A percentile compares a stretch with the other conserved stretches of the same genome.
Evolutionary conservation across 2,888 invertebrate genomes (phyloP).

Genomic region (Netelia virgata): DNA sequence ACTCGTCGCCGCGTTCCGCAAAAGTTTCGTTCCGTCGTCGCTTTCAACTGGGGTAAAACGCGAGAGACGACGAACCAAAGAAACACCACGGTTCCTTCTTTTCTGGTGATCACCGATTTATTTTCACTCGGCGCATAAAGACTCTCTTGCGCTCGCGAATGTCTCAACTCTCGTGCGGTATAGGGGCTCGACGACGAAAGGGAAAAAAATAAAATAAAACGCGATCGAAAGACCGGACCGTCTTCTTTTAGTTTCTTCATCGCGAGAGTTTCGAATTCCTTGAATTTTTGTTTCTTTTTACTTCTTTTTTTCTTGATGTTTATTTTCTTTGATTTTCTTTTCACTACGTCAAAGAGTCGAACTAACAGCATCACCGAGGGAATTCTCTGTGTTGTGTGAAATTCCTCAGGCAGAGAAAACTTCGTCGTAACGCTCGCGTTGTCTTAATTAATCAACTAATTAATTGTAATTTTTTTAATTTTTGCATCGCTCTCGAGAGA

Average conservation of each 20-base stretch:
- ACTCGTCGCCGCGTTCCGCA: conserved; percentile 33
- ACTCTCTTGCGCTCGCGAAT: neutral
- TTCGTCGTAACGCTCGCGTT: too few species aligned
- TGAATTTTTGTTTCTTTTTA: neutral
- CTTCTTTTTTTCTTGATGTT: neutral
- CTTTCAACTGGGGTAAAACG: neutral
- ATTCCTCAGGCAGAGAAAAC: neutral
- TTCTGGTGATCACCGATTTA: conserved; percentile 27
- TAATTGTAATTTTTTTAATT: too few species aligned
- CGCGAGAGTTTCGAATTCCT: neutral
- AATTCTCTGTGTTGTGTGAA: neutral
- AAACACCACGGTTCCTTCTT: neutral
- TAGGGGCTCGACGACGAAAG: neutral
- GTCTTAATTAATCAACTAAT: too few species aligned
- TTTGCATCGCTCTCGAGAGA: too few species aligned
- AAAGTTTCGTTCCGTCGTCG: conserved; percentile 21
- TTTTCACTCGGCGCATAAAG: conserved; percentile 19
- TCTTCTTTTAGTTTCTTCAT: conserved; percentile 1
- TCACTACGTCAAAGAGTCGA: neutral
- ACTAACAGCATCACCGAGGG: neutral
- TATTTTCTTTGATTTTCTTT: conserved; percentile 1
- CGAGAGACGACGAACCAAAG: conserved; percentile 18
- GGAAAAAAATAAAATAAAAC: neutral
- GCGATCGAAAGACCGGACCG: neutral
- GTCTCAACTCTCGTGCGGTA: neutral